Conservation (phyloP, 2,888 invertebrate genomes). For the Agapetus fuscipes region DNA sequence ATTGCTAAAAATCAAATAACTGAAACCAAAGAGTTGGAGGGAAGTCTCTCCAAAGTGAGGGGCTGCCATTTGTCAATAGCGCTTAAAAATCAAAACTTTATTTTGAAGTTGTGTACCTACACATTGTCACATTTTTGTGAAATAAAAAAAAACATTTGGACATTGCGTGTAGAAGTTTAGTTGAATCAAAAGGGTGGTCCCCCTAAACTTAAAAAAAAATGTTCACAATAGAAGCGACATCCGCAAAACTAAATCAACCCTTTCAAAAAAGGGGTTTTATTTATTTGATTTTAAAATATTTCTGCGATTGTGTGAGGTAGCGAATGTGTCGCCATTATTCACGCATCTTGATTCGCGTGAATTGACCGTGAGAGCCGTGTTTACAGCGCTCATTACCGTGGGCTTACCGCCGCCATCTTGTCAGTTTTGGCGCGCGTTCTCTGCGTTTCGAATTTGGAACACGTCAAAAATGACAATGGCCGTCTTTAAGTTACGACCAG, state of each 20-base stretch:
- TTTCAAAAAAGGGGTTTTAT: slow-evolving; percentile 13
- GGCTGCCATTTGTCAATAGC: no score
- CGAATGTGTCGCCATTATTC: slow-evolving; percentile 19
- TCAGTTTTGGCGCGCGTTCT: slow-evolving; percentile 9
- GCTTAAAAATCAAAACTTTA: no score
- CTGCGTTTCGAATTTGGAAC: slow-evolving; percentile 5
- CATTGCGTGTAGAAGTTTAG: no score
- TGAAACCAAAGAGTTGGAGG: no score
- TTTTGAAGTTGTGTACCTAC: background rate
- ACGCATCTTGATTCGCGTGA: slow-evolving; percentile 20
- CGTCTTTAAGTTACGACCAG: slow-evolving; percentile 19
- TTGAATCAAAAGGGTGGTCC: slow-evolving; percentile 11
- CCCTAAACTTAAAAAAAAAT: slow-evolving; percentile 17
- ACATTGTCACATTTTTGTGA: slow-evolving; percentile 4
- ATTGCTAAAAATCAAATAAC: background rate
- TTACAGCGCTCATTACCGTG: slow-evolving; percentile 5
- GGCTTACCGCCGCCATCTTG: slow-evolving; percentile 5
- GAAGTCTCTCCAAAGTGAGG: no score
- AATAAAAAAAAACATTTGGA: slow-evolving; percentile 16
- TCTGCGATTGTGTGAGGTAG: slow-evolving; percentile 12
- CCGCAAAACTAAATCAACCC: slow-evolving; percentile 17
- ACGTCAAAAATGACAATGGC: slow-evolving; percentile 16
- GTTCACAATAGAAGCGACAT: slow-evolving; percentile 14
- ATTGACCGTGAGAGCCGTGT: slow-evolving; percentile 20
- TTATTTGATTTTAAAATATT: slow-evolving; percentile 22